A percentile compares a stretch with the other conserved stretches of the same genome.
Evolutionary conservation across 2,113 vertebrate species (phyloP).

Genomic region (Orthonyx spaldingii): DNA sequence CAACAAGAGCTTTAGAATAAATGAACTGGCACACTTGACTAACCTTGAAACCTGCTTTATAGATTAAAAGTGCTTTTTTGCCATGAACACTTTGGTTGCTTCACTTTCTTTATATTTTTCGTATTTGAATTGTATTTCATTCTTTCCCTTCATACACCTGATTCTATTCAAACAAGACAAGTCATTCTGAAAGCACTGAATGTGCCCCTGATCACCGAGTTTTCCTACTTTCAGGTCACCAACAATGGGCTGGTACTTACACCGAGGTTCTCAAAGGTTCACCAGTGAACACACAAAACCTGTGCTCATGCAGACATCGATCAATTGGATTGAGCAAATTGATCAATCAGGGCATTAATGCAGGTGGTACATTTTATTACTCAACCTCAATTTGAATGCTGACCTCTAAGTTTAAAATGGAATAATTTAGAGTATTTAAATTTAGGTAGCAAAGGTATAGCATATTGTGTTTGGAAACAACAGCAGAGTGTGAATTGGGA

Average conservation of each 20-base stretch:
- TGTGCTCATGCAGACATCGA: accelerated
- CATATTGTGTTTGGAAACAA: not conserved
- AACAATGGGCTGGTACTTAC: not conserved
- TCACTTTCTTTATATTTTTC: not conserved
- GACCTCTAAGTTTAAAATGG: not conserved
- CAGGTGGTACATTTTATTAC: not conserved
- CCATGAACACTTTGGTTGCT: not conserved
- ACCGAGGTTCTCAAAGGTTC: not conserved
- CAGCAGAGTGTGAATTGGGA: not conserved
- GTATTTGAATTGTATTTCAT: not conserved
- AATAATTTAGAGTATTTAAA: not conserved
- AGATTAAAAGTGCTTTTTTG: conserved; percentile 36
- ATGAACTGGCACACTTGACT: conserved; percentile 39
- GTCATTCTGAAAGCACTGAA: not conserved
- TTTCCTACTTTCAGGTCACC: not conserved
- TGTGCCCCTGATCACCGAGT: not conserved
- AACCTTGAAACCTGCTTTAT: conserved; percentile 52
- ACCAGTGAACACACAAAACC: not conserved
- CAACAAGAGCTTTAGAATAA: conserved; percentile 32
- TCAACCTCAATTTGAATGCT: not conserved
- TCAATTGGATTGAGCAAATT: not conserved
- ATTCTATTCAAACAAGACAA: conserved; percentile 6
- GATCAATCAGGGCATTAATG: not conserved
- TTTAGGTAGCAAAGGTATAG: not conserved
- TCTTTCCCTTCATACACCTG: not conserved